phyloP scores from a whole-genome alignment of 2,888 invertebrate genomes.

The Nomada hirtipes region DNA sequence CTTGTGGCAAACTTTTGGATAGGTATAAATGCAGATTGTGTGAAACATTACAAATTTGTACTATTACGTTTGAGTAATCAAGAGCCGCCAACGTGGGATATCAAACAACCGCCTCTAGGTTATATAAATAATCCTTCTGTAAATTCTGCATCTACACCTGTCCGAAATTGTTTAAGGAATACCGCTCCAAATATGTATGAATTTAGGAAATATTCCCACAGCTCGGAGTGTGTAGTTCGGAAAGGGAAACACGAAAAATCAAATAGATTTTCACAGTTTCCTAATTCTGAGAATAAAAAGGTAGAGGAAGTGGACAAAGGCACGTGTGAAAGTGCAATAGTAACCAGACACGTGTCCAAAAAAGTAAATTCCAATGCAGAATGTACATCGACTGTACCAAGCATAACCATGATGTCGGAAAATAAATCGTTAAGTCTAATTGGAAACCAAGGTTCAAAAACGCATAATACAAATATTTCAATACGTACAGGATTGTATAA shows the following conservation, averaged over 20 bases:
- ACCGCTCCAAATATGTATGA: constrained; percentile 27
- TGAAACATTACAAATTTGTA: constrained; percentile 78
- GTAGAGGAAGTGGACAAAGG: constrained; percentile 29
- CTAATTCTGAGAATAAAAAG: constrained; percentile 25
- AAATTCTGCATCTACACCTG: background rate
- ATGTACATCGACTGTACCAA: constrained; percentile 8
- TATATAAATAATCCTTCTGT: background rate
- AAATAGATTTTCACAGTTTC: background rate
- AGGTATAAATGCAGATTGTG: constrained; percentile 66
- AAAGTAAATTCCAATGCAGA: constrained; percentile 51
- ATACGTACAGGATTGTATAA: constrained; percentile 81
- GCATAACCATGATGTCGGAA: constrained; percentile 29
- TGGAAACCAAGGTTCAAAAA: constrained; percentile 61
- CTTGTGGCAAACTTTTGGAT: constrained; percentile 78
- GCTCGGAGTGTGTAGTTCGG: background rate
- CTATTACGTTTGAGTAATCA: constrained; percentile 74
- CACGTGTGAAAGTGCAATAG: constrained; percentile 63
- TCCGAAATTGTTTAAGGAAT: background rate
- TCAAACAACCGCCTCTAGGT: background rate
- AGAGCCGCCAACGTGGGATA: constrained; percentile 72
- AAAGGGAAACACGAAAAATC: constrained; percentile 34
- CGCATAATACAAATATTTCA: constrained; percentile 79
- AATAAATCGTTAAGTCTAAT: constrained; percentile 47
- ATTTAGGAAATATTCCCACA: constrained; percentile 47
- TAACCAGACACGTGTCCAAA: constrained; percentile 65